Evolutionary conservation across 2,113 vertebrate genomes (phyloP).

Genomic region (Cygnus atratus): DNA sequence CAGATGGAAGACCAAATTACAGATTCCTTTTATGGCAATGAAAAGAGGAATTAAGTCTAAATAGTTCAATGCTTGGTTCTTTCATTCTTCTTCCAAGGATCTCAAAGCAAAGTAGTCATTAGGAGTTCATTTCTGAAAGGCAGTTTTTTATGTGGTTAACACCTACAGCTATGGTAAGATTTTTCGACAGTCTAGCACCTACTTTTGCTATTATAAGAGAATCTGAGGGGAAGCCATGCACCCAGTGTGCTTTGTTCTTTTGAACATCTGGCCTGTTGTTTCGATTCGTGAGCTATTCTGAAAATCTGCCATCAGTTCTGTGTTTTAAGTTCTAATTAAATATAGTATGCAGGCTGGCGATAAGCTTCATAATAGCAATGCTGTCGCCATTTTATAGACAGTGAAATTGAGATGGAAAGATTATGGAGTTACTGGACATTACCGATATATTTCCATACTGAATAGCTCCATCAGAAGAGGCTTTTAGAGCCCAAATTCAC

Average conservation of each 20-base stretch:
- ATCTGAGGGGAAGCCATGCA: neutral
- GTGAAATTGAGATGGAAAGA: neutral
- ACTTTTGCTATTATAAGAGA: neutral
- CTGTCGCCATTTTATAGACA: neutral
- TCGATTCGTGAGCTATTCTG: constrained; percentile 23
- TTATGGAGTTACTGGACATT: neutral
- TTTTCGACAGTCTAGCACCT: neutral
- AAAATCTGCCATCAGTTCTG: constrained; percentile 40
- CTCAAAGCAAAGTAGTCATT: neutral
- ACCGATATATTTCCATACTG: neutral
- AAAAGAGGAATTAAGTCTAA: neutral
- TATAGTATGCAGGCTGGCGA: neutral
- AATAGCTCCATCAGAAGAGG: neutral
- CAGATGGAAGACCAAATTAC: neutral
- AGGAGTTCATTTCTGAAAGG: neutral
- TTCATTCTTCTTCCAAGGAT: neutral
- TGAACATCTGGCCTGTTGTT: constrained; percentile 41
- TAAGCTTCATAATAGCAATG: neutral
- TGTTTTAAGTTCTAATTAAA: constrained; percentile 39
- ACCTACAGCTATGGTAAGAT: neutral
- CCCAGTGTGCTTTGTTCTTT: constrained; percentile 7
- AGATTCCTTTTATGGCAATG: neutral
- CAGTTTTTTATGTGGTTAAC: neutral
- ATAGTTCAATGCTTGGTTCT: neutral
- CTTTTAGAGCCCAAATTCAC: neutral